Percentiles rank a stretch among this genome's conserved stretches.
phyloP scores from a whole-genome alignment of 2,797 vertebrate genomes.

The Pipistrellus kuhlii region DNA sequence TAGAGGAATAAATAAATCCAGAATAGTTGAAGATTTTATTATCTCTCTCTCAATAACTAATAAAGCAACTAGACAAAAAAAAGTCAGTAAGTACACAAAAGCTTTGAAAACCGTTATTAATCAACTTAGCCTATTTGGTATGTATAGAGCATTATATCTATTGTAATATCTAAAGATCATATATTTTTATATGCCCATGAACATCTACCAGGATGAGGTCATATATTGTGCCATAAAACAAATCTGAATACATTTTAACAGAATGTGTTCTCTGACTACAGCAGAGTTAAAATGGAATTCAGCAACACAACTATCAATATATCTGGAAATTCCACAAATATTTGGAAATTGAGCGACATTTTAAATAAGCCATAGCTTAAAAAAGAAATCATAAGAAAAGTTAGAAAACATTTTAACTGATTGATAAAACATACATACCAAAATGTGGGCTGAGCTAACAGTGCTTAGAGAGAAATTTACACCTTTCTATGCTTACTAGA shows the following conservation, averaged over 20 bases:
- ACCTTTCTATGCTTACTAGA: neutral
- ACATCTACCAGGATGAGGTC: neutral
- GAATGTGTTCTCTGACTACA: neutral
- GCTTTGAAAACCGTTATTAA: neutral
- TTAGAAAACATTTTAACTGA: slow-evolving; percentile 48
- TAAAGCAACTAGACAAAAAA: slow-evolving; percentile 24
- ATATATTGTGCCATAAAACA: neutral
- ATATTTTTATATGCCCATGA: neutral
- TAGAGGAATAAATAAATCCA: slow-evolving; percentile 23
- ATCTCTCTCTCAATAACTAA: neutral
- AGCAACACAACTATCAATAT: neutral
- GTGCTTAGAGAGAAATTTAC: neutral
- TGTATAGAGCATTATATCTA: neutral
- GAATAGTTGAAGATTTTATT: slow-evolving; percentile 39
- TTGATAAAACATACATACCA: neutral
- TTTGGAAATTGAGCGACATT: slow-evolving; percentile 25
- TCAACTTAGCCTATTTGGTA: neutral
- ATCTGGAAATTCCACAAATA: neutral
- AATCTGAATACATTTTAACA: neutral
- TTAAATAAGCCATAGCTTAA: slow-evolving; percentile 41
- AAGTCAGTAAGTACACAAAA: neutral
- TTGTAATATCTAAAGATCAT: neutral
- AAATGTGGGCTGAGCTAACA: neutral
- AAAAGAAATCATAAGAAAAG: neutral
- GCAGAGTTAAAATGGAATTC: slow-evolving; percentile 17